Conservation (phyloP, 1,140 invertebrate species). For the Schmidtea mediterranea region DNA sequence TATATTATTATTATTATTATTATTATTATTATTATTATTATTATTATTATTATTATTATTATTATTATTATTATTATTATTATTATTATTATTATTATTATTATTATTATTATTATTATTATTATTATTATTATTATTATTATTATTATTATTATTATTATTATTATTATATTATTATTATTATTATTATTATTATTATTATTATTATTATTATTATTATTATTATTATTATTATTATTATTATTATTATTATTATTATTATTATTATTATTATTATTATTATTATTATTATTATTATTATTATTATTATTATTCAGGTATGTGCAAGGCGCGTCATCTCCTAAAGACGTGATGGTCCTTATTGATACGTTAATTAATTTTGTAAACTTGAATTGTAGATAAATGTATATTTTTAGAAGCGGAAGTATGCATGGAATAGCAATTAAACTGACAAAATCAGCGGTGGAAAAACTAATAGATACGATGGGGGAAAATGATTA, state of each 20-base stretch:
- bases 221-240: no score
- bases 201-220: no score
- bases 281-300: not conserved
- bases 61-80: no score
- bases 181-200: no score
- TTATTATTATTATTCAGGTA: constrained; percentile 13
- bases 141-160: no score
- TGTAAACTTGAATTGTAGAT: not conserved
- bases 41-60: no score
- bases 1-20: no score
- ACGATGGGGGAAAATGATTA: constrained; percentile 26
- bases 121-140: no score
- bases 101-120: no score
- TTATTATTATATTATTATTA: no score
- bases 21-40: no score
- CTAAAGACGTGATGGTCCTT: constrained; percentile 24
- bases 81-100: no score
- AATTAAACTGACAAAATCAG: constrained; percentile 22
- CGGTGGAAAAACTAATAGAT: constrained; percentile 21
- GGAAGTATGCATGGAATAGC: constrained; percentile 24
- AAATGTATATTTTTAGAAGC: constrained; percentile 18
- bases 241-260: not conserved
- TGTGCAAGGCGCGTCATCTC: constrained; percentile 23
- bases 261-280: not conserved
- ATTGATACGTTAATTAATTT: constrained; percentile 22